Base-by-base conservation (phyloP, 2,113 vertebrate genomes). In the Oryzias celebensis region DNA sequence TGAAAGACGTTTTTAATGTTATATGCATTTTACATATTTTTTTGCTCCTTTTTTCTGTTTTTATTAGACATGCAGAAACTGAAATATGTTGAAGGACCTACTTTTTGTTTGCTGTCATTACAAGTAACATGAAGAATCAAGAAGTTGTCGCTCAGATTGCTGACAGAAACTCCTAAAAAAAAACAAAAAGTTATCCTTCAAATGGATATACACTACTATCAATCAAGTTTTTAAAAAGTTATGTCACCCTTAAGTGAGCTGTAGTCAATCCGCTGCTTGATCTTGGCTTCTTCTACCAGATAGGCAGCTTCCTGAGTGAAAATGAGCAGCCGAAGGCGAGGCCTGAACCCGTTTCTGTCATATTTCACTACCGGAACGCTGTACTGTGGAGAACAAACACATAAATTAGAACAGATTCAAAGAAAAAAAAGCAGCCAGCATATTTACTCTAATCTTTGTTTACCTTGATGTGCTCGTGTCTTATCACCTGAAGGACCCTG, bases 251-350 rank as follows among this genome's bases (percentile, higher is more conserved):
- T 95, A 62, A 98, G 79, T 0, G 87, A 71, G 1, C 77, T 63
- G 18, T 94, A 97, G 14, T 95, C 92, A 5, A 98, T 92, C 67
- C 90, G 91, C 90, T 98, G 95, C 77, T 98, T 98, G 91, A 97
- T 85, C 87, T 94, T 98, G 83, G 92, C 87, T 61, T 92, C 85
- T 23, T 97, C 95, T 36, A 94, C 92, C 75, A 98, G 78, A 0
- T 94, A 96, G 0, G 91, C 92, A 0, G 94, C 92, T 8, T 87
- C 77, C 58, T 91, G 91, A 20, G 94, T 96, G 52, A 98, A 90
- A 52, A 98, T 67, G 2, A 98, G 94, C 23, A 96, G 94, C 53
- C 97, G 74, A 5, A 87, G 90, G 4, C 94, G 90, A 0, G 94
- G 90, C 62, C 94, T 94, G 87, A 96, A 98, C 2, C 94, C 95